Evolutionary conservation across 2,113 vertebrate species (phyloP), one percentile per base, ranked within the genome.

Genomic region (Chaetodon auriga): DNA sequence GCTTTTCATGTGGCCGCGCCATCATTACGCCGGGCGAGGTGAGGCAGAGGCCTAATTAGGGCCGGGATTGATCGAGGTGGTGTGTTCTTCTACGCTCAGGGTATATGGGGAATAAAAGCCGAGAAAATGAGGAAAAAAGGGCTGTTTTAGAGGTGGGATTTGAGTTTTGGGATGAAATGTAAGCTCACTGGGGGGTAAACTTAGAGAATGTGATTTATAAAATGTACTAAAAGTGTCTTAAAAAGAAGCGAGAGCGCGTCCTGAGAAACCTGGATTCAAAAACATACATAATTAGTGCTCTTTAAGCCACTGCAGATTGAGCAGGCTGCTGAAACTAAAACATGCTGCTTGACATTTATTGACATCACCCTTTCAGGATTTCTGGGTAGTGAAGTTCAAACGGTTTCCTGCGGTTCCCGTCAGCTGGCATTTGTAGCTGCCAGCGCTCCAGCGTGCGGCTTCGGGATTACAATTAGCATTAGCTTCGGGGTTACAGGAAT

Each of bases 31-130:
- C 35, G 38, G 68, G 49, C 12, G 83, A 91, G 87, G 90, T 78
- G 86, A 88, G 78, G 71, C 73, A 6, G 73, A 45, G 71, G 80
- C 64, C 77, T 89, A 86, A 92, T 92, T 90, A 90, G 81, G 80
- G 58, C 63, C 1, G 5, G 58, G 77, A 83, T 68, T 80, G 90
- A 90, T 90, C 89, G 81, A 86, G 77, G 83, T 60, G 75, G 75
- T 41, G 66, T 51, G 72, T 78, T 68, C n/a, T 35, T 81, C 70
- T 43, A 35, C 18, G 12, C 80, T 51, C 58, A 54, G 53, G 41
- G 51, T 43, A 12, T 15, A 25, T 3, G 7, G 49, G 30, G 25
- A 51, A 75, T 30, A 81, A 65, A 79, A 51, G 53, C 13, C 30
- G 30, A 30, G 30, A 30, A 25, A 30, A 86, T n/a, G 41, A 83